Conservation (phyloP, 2,797 vertebrate species). For the Botia almorhae region DNA sequence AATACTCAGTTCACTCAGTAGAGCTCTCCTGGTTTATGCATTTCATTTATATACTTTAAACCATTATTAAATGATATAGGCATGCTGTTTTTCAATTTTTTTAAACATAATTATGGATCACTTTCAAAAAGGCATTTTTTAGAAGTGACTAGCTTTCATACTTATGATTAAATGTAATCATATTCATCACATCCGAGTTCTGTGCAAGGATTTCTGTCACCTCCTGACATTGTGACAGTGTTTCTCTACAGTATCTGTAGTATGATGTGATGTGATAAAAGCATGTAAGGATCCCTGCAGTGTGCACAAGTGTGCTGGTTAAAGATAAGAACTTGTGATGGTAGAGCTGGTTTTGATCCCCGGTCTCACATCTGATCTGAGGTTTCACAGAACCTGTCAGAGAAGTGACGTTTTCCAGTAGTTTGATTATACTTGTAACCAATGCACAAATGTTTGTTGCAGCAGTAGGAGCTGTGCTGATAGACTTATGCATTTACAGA, state of each 20-base stretch:
- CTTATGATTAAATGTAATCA: background rate
- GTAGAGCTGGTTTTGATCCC: background rate
- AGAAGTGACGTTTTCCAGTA: background rate
- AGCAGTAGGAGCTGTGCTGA: background rate
- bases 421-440: too few relatives aligned
- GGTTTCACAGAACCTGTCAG: slow-evolving; percentile 38
- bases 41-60: slow-evolving; percentile 17
- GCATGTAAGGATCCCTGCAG: background rate
- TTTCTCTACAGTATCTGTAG: slow-evolving; percentile 7
- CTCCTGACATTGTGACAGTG: background rate
- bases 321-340: slow-evolving; percentile 39
- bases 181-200: background rate
- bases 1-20: slow-evolving; percentile 19
- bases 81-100: background rate
- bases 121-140: slow-evolving; percentile 2
- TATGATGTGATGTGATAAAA: background rate
- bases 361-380: slow-evolving; percentile 34
- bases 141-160: background rate
- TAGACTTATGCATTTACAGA: background rate
- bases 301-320: slow-evolving; percentile 21
- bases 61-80: background rate
- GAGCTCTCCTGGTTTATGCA: slow-evolving; percentile 18
- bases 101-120: slow-evolving; percentile 7
- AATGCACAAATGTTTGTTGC: background rate
- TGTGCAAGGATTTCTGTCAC: background rate